Percentiles rank a stretch among this genome's conserved stretches.
phyloP scores from a whole-genome alignment of 2,797 vertebrate species.

The Lateolabrax maculatus region DNA sequence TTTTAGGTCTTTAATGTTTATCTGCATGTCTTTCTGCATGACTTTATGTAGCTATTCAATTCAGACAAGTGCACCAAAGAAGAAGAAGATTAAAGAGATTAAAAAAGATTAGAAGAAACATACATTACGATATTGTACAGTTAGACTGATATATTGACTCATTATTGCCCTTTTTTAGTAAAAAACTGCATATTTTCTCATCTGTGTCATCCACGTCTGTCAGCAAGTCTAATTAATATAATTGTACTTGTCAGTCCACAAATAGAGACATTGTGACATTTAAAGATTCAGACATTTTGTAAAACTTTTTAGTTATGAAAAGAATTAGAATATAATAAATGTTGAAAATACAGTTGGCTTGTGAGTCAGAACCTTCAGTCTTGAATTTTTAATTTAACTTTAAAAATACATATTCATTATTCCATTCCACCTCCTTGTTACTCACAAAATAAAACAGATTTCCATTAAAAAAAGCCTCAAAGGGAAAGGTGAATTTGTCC shows the following conservation, averaged over 20 bases:
- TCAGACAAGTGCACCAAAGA: neutral
- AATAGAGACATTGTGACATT: neutral
- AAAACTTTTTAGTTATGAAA: neutral
- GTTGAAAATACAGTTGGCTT: neutral
- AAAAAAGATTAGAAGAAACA: neutral
- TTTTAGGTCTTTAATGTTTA: slow-evolving; percentile 21
- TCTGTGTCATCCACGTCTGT: neutral
- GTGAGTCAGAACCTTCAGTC: neutral
- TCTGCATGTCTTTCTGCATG: slow-evolving; percentile 9
- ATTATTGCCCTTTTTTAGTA: neutral
- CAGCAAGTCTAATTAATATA: neutral
- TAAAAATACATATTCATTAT: neutral
- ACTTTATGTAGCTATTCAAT: neutral
- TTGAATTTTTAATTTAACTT: neutral
- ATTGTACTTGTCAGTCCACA: neutral
- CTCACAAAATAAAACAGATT: neutral
- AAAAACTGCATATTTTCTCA: no score
- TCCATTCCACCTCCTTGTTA: neutral
- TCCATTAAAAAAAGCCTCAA: slow-evolving; percentile 7
- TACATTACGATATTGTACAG: neutral
- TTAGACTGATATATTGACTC: neutral
- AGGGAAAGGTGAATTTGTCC: neutral
- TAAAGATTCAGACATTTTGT: neutral
- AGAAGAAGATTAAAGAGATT: neutral
- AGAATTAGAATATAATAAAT: neutral